A percentile compares a stretch with the other conserved stretches of the same genome.
phyloP scores from a whole-genome alignment of 2,113 vertebrate species.

The Nerophis lumbriciformis region DNA sequence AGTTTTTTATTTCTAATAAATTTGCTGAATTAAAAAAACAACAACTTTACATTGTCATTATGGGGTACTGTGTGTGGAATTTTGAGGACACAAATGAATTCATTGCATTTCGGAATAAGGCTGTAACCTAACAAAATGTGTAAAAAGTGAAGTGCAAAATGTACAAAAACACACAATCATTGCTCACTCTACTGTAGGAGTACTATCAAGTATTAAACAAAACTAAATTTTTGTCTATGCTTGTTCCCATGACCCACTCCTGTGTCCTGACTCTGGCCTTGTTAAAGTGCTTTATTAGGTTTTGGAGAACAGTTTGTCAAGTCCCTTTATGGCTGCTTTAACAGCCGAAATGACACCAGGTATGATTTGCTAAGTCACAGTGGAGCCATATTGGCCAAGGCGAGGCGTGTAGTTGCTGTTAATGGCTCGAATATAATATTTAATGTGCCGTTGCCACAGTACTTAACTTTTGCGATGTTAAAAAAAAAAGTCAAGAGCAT shows the following conservation, averaged over 20 bases:
- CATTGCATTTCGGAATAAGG: too few relatives aligned
- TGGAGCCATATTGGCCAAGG: slow-evolving; percentile 63
- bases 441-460: slow-evolving; percentile 67
- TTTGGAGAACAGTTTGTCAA: slow-evolving; percentile 40
- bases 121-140: too few relatives aligned
- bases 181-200: too few relatives aligned
- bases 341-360: slow-evolving; percentile 50
- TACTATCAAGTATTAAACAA: too few relatives aligned
- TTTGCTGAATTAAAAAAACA: too few relatives aligned
- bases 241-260: neutral
- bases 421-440: slow-evolving; percentile 68
- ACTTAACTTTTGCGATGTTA: slow-evolving; percentile 59
- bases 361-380: slow-evolving; percentile 59
- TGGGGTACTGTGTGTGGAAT: too few relatives aligned
- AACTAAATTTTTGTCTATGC: too few relatives aligned
- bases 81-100: too few relatives aligned
- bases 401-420: slow-evolving; percentile 59
- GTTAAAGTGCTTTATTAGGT: slow-evolving; percentile 40
- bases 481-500: slow-evolving; percentile 68
- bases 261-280: slow-evolving; percentile 27
- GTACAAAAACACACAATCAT: too few relatives aligned
- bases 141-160: too few relatives aligned
- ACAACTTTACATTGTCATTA: too few relatives aligned
- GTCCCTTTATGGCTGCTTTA: slow-evolving; percentile 58
- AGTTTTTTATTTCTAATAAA: too few relatives aligned